Evolutionary conservation across 2,113 vertebrate genomes (phyloP).

Genomic region (Helogale parvula): DNA sequence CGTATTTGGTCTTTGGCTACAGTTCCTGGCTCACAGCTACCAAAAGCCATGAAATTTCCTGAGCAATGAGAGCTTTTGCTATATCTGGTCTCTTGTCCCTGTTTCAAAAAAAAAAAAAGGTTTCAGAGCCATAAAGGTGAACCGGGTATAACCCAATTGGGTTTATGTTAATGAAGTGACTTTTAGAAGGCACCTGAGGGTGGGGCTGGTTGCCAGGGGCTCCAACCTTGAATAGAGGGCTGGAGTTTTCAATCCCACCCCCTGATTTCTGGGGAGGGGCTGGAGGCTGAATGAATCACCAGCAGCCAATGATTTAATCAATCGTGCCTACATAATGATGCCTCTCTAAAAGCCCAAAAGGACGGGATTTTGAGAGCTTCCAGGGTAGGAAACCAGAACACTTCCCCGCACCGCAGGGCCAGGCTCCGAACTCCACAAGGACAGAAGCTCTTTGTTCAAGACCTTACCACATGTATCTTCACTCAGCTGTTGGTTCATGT

Average conservation of each 20-base stretch:
- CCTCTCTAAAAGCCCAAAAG: not conserved
- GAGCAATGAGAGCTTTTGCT: not conserved
- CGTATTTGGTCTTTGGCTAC: not conserved
- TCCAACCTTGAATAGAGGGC: not conserved
- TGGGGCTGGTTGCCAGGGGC: not conserved
- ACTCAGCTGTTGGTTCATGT: not conserved
- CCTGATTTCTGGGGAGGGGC: not conserved
- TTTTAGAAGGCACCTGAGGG: not conserved
- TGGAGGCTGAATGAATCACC: not conserved
- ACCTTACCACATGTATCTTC: not conserved
- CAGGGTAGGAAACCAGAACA: not conserved
- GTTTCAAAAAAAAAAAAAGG: not conserved
- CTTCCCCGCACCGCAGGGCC: not conserved
- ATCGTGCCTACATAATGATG: not conserved
- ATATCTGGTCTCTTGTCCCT: not conserved
- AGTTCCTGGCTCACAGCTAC: not conserved
- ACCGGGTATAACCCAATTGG: not conserved
- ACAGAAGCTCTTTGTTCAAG: not conserved
- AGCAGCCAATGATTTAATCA: not conserved
- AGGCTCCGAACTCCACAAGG: not conserved
- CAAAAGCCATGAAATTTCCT: not conserved
- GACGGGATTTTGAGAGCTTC: not conserved
- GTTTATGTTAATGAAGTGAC: not conserved
- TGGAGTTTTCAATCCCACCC: not conserved
- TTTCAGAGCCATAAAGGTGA: not conserved